Evolutionary conservation across 2,797 vertebrate species (phyloP).

Genomic region (Balearica regulorum): DNA sequence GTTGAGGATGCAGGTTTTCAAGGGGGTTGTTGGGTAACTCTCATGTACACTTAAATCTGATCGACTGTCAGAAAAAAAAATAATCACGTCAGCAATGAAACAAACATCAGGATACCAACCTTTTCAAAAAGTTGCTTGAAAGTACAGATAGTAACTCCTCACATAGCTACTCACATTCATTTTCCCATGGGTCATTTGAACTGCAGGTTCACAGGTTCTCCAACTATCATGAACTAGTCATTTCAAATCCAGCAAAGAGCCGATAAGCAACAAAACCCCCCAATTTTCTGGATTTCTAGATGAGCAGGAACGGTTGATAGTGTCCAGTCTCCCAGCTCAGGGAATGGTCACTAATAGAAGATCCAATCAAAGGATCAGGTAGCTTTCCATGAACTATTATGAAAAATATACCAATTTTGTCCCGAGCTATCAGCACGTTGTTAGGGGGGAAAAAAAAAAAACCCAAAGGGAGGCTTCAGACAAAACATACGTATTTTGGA

Average conservation of each 20-base stretch:
- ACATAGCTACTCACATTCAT: neutral
- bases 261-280: fast-evolving
- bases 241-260: neutral
- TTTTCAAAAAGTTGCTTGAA: neutral
- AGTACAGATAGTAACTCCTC: neutral
- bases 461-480: neutral
- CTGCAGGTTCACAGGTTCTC: neutral
- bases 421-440: neutral
- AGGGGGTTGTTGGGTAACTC: neutral
- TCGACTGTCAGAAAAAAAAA: neutral
- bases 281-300: neutral
- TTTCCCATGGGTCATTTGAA: neutral
- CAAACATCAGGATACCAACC: neutral
- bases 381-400: neutral
- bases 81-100: neutral
- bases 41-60: neutral
- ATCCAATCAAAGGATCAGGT: neutral
- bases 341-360: neutral
- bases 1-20: neutral
- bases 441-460: neutral
- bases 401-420: neutral
- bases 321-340: neutral
- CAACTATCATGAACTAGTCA: fast-evolving
- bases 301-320: neutral
- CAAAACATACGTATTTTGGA: neutral